Base-by-base conservation (phyloP, 2,888 invertebrate species). In the Cryptophagus acutangulus region DNA sequence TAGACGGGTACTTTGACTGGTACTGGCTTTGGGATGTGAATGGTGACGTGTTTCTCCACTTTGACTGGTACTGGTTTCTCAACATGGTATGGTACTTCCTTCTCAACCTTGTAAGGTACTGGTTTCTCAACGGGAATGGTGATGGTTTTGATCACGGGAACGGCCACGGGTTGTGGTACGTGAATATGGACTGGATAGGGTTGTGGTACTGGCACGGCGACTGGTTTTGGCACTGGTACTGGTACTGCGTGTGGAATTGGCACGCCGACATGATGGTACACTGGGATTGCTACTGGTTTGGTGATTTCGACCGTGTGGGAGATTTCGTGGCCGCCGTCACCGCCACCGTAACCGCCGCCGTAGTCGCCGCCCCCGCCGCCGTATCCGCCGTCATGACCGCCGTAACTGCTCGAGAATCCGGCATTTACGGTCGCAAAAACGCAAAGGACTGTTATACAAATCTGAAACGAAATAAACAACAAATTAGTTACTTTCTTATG, bases 1-100 rank as follows among this genome's bases (percentile, higher is more conserved):
- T 82, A 79, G 2, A 82, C 79, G 0, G 83, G 83, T 17, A 83
- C 81, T 59, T 80, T 82, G 45, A 82, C 79, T 1, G 83, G 82
- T 26, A 80, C 72, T 0, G 83, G 83, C 49, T 81, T 81, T 33
- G 79, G 77, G 0, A 83, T 79, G 0, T 78, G 78, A n/a, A 82
- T 79, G 2, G 79, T 75, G 8, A 82, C 66, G 55, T 82, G 82
- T 49, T 81, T 82, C 28, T 82, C 74, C 0, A 84, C 81, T 39
- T 77, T 77, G 14, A 82, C 79, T 1, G 83, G 83, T 2, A 82
- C 79, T 1, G 80, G 78, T 55, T 82, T 83, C 44, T 82, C 75
- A 40, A 77, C 77, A 0, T 82, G 81, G 17, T 81, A 78, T 18
- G 79, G 79, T 0, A 82, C 77, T 2, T 71, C 69, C 55, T 76